Evolutionary conservation across 1,140 invertebrate species (phyloP).

Genomic region (Oryctes rhinoceros): DNA sequence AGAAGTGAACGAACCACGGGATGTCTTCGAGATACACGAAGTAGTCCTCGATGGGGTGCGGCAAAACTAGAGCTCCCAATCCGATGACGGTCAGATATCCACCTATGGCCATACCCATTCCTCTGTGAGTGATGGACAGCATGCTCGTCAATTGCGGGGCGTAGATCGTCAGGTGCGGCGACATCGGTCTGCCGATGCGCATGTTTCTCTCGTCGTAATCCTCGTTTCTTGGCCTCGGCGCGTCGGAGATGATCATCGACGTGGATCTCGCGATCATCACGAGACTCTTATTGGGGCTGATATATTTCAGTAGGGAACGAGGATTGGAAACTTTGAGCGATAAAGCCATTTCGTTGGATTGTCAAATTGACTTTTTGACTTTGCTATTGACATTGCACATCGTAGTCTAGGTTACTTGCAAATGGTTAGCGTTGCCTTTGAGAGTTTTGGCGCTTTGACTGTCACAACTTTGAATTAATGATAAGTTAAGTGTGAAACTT

Average conservation of each 20-base stretch:
- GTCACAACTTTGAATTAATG: no score
- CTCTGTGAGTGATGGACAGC: conserved; percentile 83
- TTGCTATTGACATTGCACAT: no score
- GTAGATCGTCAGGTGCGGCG: conserved; percentile 89
- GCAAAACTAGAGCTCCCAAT: conserved; percentile 15
- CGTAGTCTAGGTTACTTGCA: no score
- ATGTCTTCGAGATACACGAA: conserved; percentile 29
- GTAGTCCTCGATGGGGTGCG: conserved; percentile 21
- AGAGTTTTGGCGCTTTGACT: no score
- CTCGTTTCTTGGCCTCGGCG: conserved; percentile 60
- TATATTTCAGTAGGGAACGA: neutral
- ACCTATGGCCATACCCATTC: conserved; percentile 68
- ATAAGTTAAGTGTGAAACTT: no score
- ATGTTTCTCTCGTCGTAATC: conserved; percentile 74
- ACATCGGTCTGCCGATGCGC: conserved; percentile 77
- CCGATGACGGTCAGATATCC: conserved; percentile 30
- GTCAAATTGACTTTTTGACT: no score
- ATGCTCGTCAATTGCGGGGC: conserved; percentile 77
- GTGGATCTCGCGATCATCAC: conserved; percentile 52
- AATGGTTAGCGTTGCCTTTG: no score
- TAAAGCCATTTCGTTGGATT: neutral
- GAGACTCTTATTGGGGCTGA: neutral
- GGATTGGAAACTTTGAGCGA: neutral
- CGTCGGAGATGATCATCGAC: conserved; percentile 59
- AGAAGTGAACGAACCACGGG: conserved; percentile 11